These are phyloP conservation scores for Ammodytes marinus DNA, from an alignment of 2,113 vertebrate genomes.

Conservation along the genomic window DNA sequence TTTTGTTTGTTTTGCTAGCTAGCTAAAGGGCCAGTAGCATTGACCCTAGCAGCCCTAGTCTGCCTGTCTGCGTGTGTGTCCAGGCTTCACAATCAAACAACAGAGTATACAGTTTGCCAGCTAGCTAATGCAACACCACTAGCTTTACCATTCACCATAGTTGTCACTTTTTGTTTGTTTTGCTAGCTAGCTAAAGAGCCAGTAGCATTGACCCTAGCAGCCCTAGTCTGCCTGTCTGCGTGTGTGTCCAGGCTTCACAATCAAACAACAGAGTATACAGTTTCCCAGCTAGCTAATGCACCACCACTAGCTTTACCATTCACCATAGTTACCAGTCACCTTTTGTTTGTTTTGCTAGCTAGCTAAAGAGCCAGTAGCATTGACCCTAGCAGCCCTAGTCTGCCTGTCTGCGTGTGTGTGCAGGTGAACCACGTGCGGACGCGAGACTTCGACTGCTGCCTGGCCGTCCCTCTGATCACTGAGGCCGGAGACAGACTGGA, in stretches of 20 bases:
- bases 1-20: no score
- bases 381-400: background rate
- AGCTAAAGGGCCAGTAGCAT: background rate
- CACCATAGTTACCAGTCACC: no score
- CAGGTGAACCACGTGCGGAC: slow-evolving; percentile 94
- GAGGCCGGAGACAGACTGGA: slow-evolving; percentile 94
- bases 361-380: background rate
- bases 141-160: no score
- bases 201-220: background rate
- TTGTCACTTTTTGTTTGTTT: no score
- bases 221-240: background rate
- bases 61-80: background rate
- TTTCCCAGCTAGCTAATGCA: no score
- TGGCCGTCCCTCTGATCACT: slow-evolving; percentile 94
- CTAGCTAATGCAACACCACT: no score
- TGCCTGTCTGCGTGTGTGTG: background rate
- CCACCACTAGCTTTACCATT: no score
- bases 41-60: background rate
- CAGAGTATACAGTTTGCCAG: no score
- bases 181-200: background rate
- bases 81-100: no score
- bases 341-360: no score
- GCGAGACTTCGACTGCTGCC: slow-evolving; percentile 95
- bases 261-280: no score
- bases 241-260: slow-evolving; percentile 80